Evolutionary conservation across 1,140 invertebrate species (phyloP).

Genomic region (Drosophila melanica): DNA sequence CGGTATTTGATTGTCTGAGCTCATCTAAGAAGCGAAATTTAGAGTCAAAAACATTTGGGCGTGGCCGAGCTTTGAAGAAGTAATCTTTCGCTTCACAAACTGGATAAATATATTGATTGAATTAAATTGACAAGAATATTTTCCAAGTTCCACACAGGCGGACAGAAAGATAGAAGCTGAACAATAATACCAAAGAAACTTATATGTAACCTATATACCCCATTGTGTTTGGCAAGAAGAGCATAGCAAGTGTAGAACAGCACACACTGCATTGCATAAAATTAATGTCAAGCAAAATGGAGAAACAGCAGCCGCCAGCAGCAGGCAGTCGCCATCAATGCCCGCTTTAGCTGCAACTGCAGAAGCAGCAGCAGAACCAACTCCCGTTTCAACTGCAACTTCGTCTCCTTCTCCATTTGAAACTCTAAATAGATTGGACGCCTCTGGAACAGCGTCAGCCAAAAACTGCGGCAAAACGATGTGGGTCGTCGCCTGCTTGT

Average conservation of each 20-base stretch:
- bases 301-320: conserved; percentile 52
- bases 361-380: conserved; percentile 21
- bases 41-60: too few species aligned
- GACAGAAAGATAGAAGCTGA: too few species aligned
- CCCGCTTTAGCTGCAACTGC: conserved; percentile 14
- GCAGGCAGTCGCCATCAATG: conserved; percentile 46
- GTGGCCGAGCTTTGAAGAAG: too few species aligned
- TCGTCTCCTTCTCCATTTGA: neutral
- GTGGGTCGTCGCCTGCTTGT: conserved; percentile 60
- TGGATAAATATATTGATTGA: too few species aligned
- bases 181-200: too few species aligned
- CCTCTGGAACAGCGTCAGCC: conserved; percentile 63
- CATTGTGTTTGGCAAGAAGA: neutral
- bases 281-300: conserved; percentile 80
- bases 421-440: conserved; percentile 41
- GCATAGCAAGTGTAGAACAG: neutral
- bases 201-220: neutral
- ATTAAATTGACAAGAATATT: too few species aligned
- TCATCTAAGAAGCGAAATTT: too few species aligned
- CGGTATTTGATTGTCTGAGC: too few species aligned
- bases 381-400: conserved; percentile 4
- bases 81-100: too few species aligned
- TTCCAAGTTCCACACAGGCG: too few species aligned
- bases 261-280: conserved; percentile 66
- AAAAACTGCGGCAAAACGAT: conserved; percentile 73